Conservation (phyloP, 2,888 invertebrate species). For the Nephrotoma flavescens region DNA sequence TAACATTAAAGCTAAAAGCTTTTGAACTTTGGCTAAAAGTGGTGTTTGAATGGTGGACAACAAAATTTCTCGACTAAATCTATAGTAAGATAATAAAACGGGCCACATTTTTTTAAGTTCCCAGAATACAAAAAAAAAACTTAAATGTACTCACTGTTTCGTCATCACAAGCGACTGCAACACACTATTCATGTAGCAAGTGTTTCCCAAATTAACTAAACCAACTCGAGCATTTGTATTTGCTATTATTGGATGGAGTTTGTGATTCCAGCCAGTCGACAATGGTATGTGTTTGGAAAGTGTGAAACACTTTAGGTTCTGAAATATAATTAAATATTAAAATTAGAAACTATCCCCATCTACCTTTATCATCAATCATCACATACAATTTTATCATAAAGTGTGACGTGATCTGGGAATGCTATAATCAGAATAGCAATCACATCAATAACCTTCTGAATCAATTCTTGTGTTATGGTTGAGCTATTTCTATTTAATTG, state of each 20-base stretch:
- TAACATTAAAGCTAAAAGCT: conserved; percentile 56
- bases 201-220: conserved; percentile 69
- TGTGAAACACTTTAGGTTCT: conserved; percentile 33
- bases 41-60: conserved; percentile 37
- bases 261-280: conserved; percentile 21
- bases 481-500: conserved; percentile 39
- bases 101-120: conserved; percentile 6
- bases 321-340: neutral
- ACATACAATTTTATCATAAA: conserved; percentile 37
- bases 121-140: neutral
- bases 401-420: conserved; percentile 34
- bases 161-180: conserved; percentile 73
- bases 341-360: neutral
- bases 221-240: conserved; percentile 41
- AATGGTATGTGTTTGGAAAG: conserved; percentile 29
- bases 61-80: conserved; percentile 54
- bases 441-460: conserved; percentile 48
- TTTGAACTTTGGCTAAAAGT: conserved; percentile 51
- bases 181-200: conserved; percentile 82
- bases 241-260: conserved; percentile 8
- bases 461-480: conserved; percentile 34
- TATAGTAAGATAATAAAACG: conserved; percentile 17
- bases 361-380: neutral
- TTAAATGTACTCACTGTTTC: conserved; percentile 41
- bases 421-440: conserved; percentile 36